Conservation (phyloP, 1,140 invertebrate genomes). For the Heliconius eleuchia region DNA sequence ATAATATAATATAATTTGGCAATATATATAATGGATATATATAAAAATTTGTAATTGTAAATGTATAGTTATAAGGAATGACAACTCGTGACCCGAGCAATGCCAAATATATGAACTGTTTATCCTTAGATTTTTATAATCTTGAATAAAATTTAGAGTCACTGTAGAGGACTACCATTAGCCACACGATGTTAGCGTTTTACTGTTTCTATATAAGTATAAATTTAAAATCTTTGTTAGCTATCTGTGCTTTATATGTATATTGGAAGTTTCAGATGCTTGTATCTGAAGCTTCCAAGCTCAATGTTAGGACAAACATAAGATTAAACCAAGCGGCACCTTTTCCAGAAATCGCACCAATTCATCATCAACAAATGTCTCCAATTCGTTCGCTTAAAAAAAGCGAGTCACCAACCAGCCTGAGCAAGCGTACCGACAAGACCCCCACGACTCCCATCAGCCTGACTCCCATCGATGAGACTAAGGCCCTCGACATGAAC, state of each 20-base stretch:
- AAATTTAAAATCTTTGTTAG: slow-evolving; percentile 29
- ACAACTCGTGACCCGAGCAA: slow-evolving; percentile 26
- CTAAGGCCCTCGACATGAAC: slow-evolving; percentile 75
- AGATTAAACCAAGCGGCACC: slow-evolving; percentile 40
- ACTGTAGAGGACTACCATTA: slow-evolving; percentile 37
- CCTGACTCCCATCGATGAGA: slow-evolving; percentile 79
- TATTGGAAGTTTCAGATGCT: slow-evolving; percentile 3
- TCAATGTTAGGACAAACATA: background rate
- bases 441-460: slow-evolving; percentile 78
- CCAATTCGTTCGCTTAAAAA: slow-evolving; percentile 77
- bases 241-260: slow-evolving; percentile 39
- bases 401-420: slow-evolving; percentile 74
- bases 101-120: slow-evolving; percentile 33
- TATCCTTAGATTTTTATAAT: slow-evolving; percentile 31
- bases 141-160: slow-evolving; percentile 33
- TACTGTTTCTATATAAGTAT: slow-evolving; percentile 25
- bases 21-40: slow-evolving; percentile 14
- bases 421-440: slow-evolving; percentile 76
- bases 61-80: slow-evolving; percentile 33
- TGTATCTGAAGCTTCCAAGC: slow-evolving; percentile 1
- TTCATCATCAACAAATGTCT: slow-evolving; percentile 79
- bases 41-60: slow-evolving; percentile 12
- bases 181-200: slow-evolving; percentile 37
- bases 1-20: slow-evolving; percentile 2
- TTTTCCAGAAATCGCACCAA: slow-evolving; percentile 80